These are phyloP conservation scores for Oncorhynchus clarkii DNA, from an alignment of 2,113 vertebrate species.

Conservation along the genomic window DNA sequence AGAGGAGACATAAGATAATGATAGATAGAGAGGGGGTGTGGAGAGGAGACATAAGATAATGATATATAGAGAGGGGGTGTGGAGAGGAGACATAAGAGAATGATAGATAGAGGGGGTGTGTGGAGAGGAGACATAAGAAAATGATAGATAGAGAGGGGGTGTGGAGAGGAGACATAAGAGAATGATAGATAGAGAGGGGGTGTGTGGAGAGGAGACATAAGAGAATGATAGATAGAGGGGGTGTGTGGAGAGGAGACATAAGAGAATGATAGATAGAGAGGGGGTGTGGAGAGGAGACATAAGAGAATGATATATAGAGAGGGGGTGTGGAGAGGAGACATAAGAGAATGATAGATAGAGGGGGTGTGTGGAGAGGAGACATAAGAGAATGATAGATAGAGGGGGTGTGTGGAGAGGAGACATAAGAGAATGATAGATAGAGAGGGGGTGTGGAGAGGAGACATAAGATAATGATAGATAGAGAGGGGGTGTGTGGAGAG, in stretches of 20 bases:
- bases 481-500: neutral
- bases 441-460: neutral
- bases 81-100: neutral
- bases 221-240: neutral
- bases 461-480: neutral
- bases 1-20: neutral
- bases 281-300: slow-evolving; percentile 1
- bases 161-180: slow-evolving; percentile 3
- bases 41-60: slow-evolving; percentile 3
- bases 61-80: neutral
- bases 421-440: neutral
- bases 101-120: neutral
- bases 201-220: neutral
- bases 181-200: neutral
- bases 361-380: neutral
- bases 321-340: neutral
- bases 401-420: neutral
- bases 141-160: too few species aligned
- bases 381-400: neutral
- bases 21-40: neutral
- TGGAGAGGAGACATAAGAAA: neutral
- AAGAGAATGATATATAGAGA: neutral
- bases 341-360: neutral
- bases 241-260: neutral
- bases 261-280: neutral